Evolutionary conservation across 2,113 vertebrate genomes (phyloP), one percentile per base, ranked within the genome.

Genomic region (Labeo rohita): DNA sequence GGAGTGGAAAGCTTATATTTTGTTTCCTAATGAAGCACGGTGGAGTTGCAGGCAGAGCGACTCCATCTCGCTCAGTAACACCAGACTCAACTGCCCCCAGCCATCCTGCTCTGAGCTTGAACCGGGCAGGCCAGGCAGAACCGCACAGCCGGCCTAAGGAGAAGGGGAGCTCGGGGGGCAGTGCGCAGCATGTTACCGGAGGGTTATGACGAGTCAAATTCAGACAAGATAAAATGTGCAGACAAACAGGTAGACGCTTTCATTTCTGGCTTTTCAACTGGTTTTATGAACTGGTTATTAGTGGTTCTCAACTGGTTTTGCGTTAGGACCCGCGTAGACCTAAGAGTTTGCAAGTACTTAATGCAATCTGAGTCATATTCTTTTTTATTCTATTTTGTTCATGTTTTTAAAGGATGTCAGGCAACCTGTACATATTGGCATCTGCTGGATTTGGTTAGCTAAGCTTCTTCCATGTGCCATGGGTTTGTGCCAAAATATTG

Each of bases 1-100:
- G 98, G 97, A 96, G 94, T 99, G 97, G 97, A 99, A 99, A 99
- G 97, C 96, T 98, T 97, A 98, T 98, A 98, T 99, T 98, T 98
- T 99, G 97, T 99, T 98, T 99, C 96, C 96, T 99, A 99, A 99
- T 99, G 98, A 99, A 98, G 97, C 97, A 97, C 97, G 96, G 91
- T 88, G 92, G 92, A 95, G 93, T 92, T 92, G 91, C 93, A 93
- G 92, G 90, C 93, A 93, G 92, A 92, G 92, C 94, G 90, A 68
- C 78, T 90, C 87, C 85, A 85, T 82, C 86, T 88, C 72, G 87
- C 89, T 84, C 81, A 77, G 84, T 88, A 86, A 88, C 86, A 86
- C 76, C 82, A 84, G 70, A 80, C 81, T 79, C 43, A 70, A 68
- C 87, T 92, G 92, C 93, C 89, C 91, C 88, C 89, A 92, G 91